Percentiles rank a stretch among this genome's conserved stretches.
phyloP scores from a whole-genome alignment of 1,140 invertebrate genomes.

The Apis mellifera region Amel_HAv3.1 CM009945.2:4868501-4869000 shows the following conservation, averaged over 20 bases:
- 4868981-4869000: too few species aligned
- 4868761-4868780: too few species aligned
- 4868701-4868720: neutral
- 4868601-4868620: neutral
- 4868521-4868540: constrained; percentile 48
- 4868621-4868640: neutral
- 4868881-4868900: too few species aligned
- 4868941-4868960: too few species aligned
- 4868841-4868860: too few species aligned
- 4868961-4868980: neutral
- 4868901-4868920: too few species aligned
- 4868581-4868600: neutral
- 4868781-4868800: too few species aligned
- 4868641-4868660: neutral
- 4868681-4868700: too few species aligned
- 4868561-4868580: neutral
- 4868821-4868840: too few species aligned
- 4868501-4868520: constrained; percentile 56
- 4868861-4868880: too few species aligned
- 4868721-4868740: neutral
- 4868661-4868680: neutral
- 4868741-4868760: neutral
- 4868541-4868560: neutral
- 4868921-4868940: too few species aligned
- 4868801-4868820: too few species aligned